These are phyloP conservation scores for Ophraella communa DNA, from an alignment of 2,888 invertebrate species.

Conservation along the genomic window DNA sequence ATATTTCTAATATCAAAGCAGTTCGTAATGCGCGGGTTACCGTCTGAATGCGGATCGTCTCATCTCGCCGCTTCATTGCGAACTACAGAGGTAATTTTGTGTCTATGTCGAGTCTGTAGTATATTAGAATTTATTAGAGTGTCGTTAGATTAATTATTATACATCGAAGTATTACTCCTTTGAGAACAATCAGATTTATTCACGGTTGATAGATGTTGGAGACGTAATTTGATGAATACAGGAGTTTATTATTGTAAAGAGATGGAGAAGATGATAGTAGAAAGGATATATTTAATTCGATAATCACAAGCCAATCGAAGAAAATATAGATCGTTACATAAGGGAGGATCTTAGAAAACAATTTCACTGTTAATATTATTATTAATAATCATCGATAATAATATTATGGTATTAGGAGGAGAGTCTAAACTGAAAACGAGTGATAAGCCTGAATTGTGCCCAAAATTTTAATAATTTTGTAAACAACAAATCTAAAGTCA, in stretches of 20 bases:
- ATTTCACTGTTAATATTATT: no score
- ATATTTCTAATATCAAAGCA: conserved; percentile 7
- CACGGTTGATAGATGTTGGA: neutral
- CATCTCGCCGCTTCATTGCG: neutral
- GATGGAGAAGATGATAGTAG: neutral
- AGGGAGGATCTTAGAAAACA: no score
- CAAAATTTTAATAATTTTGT: no score
- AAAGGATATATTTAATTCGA: no score
- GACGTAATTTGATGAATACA: neutral
- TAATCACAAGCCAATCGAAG: no score
- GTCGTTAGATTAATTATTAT: conserved; percentile 35
- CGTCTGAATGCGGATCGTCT: neutral
- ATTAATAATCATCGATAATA: no score
- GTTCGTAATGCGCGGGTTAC: neutral
- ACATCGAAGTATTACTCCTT: conserved; percentile 38
- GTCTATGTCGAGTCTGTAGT: conserved; percentile 28
- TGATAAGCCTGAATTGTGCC: no score
- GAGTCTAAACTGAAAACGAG: no score
- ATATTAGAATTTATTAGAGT: conserved; percentile 34
- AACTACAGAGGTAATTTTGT: neutral
- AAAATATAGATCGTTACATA: no score
- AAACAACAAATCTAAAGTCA: no score
- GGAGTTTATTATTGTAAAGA: neutral
- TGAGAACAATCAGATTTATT: conserved; percentile 40
- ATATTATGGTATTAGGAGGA: no score